phyloP scores from a whole-genome alignment of 2,888 invertebrate genomes.

The Pseudoips prasinana region DNA sequence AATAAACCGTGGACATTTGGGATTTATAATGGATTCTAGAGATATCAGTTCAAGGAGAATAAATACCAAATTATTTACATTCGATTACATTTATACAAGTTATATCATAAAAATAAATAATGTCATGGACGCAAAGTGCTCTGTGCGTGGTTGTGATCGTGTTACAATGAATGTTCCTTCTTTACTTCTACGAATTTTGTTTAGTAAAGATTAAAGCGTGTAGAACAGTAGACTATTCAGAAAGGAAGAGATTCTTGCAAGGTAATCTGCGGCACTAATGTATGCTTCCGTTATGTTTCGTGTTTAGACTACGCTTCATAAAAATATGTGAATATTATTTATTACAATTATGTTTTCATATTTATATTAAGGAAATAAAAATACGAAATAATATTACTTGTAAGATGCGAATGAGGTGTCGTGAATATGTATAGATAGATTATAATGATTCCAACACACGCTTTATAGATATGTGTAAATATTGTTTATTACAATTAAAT shows the following conservation, averaged over 20 bases:
- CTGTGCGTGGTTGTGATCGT: constrained; percentile 7
- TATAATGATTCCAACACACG: no score
- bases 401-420: no score
- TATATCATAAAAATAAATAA: background rate
- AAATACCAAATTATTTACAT: constrained; percentile 9
- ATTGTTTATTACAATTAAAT: no score
- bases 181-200: constrained; percentile 25
- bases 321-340: no score
- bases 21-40: constrained; percentile 15
- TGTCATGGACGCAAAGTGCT: constrained; percentile 4
- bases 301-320: no score
- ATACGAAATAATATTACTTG: no score
- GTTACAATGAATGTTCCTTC: constrained; percentile 26
- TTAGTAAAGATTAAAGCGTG: constrained; percentile 21
- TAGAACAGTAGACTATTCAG: background rate
- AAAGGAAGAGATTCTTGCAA: background rate
- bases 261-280: background rate
- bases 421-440: no score
- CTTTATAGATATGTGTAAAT: no score
- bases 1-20: constrained; percentile 20
- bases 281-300: no score
- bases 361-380: no score
- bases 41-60: constrained; percentile 29
- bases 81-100: background rate
- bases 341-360: no score